Evolutionary conservation across 1,140 invertebrate species (phyloP).

Genomic region (Scaptomyza montana): DNA sequence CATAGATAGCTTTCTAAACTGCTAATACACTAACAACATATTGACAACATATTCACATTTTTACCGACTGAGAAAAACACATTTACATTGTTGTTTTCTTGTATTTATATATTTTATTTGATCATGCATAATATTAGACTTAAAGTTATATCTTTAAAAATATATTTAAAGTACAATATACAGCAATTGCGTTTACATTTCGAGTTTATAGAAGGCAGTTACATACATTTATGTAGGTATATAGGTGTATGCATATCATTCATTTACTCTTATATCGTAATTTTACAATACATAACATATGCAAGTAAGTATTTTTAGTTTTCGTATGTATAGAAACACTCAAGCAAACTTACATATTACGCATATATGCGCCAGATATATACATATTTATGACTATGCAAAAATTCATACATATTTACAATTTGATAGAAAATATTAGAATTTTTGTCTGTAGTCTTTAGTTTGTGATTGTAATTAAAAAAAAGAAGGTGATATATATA

Average conservation of each 20-base stretch:
- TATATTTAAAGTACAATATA: conserved; percentile 68
- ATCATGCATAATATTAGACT: conserved; percentile 64
- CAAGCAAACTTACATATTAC: conserved; percentile 65
- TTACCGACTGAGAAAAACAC: not conserved
- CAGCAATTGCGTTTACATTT: conserved; percentile 50
- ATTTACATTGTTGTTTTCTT: conserved; percentile 10
- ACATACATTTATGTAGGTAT: conserved; percentile 13
- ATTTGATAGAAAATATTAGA: conserved; percentile 75
- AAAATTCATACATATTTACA: conserved; percentile 81
- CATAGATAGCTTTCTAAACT: too few species aligned
- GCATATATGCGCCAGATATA: conserved; percentile 59
- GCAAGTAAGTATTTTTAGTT: conserved; percentile 31
- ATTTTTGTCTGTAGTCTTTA: conserved; percentile 60
- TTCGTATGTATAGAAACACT: conserved; percentile 53
- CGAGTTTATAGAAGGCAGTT: conserved; percentile 35
- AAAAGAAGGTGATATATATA: conserved; percentile 10
- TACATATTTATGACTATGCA: conserved; percentile 73
- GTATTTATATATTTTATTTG: conserved; percentile 58
- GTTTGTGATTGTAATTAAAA: conserved; percentile 33
- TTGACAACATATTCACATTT: too few species aligned
- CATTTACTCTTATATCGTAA: conserved; percentile 29
- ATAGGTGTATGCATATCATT: conserved; percentile 6
- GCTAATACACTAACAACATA: too few species aligned
- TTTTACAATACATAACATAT: conserved; percentile 51
- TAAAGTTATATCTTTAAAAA: conserved; percentile 43